Evolutionary conservation across 2,797 vertebrate genomes (phyloP).

Genomic region (Parauchenoglanis ngamensis): DNA sequence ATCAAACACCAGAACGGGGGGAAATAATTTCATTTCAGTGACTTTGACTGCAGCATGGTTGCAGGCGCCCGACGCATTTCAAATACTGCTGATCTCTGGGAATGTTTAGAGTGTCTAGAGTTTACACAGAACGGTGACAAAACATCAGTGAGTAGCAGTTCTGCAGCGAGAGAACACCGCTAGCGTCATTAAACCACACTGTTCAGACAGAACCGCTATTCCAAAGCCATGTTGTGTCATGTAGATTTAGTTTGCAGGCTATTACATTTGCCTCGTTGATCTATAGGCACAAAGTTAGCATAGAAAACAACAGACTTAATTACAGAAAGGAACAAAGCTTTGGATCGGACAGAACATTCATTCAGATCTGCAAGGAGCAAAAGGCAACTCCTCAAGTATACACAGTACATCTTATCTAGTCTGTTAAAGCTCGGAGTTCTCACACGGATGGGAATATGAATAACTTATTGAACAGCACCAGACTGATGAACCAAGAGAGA

Average conservation of each 20-base stretch:
- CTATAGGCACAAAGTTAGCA: neutral
- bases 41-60: neutral
- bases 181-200: neutral
- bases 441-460: neutral
- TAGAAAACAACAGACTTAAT: neutral
- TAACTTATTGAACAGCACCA: neutral
- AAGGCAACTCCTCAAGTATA: neutral
- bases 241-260: neutral
- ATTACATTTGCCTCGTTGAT: neutral
- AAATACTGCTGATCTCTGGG: neutral
- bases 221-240: neutral
- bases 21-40: neutral
- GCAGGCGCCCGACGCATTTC: neutral
- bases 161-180: neutral
- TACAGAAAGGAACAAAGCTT: neutral
- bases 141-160: neutral
- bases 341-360: neutral
- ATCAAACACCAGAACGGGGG: neutral
- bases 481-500: neutral
- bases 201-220: neutral
- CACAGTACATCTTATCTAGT: no score
- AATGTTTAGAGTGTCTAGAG: neutral
- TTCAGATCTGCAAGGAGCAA: neutral
- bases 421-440: neutral
- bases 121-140: neutral